Evolutionary conservation across 2,113 vertebrate genomes (phyloP).

Genomic region (Dicrurus megarhynchus): DNA sequence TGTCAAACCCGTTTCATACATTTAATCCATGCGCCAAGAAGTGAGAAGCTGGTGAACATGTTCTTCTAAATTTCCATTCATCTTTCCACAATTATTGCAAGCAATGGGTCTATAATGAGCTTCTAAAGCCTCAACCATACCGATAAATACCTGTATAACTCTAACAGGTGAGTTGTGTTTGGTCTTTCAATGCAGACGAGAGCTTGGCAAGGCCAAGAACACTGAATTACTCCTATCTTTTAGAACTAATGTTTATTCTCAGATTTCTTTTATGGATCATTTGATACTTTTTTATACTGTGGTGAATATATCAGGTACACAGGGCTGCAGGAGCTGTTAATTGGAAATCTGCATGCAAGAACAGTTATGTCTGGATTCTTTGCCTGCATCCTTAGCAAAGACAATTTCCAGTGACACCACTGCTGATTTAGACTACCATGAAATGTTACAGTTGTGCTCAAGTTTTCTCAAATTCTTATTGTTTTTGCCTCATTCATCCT

Average conservation of each 20-base stretch:
- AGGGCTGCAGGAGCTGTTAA: background rate
- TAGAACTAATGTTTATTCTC: background rate
- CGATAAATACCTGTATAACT: background rate
- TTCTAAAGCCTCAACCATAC: background rate
- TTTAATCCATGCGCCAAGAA: background rate
- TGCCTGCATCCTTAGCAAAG: background rate
- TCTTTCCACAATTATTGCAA: background rate
- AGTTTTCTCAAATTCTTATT: background rate
- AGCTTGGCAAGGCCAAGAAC: background rate
- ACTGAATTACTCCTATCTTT: background rate
- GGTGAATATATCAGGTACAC: fast-evolving
- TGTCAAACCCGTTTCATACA: background rate
- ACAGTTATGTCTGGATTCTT: background rate
- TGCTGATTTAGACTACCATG: background rate
- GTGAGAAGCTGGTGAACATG: background rate
- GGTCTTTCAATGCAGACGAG: background rate
- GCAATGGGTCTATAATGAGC: background rate
- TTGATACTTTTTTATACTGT: too few relatives aligned
- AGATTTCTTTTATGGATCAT: background rate
- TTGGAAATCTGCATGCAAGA: background rate
- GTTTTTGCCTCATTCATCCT: background rate
- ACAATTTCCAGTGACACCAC: background rate
- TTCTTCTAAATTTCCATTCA: background rate
- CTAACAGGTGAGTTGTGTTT: background rate
- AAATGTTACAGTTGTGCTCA: background rate